phyloP scores from a whole-genome alignment of 2,888 invertebrate species.

The Lordiphosa andalusiaca region DNA sequence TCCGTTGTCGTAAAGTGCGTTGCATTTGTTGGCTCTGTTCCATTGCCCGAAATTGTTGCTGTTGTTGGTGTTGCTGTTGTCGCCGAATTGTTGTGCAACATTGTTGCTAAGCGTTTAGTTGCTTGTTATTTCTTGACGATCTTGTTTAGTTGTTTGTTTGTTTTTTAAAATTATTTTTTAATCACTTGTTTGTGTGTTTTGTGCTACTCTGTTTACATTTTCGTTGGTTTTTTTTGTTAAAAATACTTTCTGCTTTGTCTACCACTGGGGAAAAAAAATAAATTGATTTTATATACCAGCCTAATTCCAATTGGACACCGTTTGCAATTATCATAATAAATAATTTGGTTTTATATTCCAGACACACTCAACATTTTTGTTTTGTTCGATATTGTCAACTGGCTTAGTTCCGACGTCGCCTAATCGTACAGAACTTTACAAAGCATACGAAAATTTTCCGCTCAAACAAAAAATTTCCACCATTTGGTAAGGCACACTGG shows the following conservation, averaged over 20 bases:
- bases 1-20: constrained; percentile 54
- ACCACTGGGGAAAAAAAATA: constrained; percentile 39
- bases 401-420: constrained; percentile 7
- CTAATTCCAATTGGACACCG: no score
- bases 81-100: constrained; percentile 57
- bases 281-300: constrained; percentile 4
- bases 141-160: constrained; percentile 18
- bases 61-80: constrained; percentile 49
- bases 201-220: constrained; percentile 51
- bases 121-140: constrained; percentile 10
- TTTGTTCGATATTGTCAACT: constrained; percentile 27
- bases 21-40: constrained; percentile 35
- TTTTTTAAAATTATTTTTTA: constrained; percentile 15
- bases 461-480: constrained; percentile 48
- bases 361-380: constrained; percentile 11
- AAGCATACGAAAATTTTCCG: constrained; percentile 49
- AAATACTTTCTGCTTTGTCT: constrained; percentile 40
- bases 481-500: constrained; percentile 23
- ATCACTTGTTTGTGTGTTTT: constrained; percentile 19
- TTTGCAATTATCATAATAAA: no score
- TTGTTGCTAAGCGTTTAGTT: constrained; percentile 49
- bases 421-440: constrained; percentile 45
- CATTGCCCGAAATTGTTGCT: constrained; percentile 20
- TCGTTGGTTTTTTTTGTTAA: constrained; percentile 31
- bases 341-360: constrained; percentile 2